Conservation (phyloP, 2,888 invertebrate species). For the Callinectes sapidus region DNA sequence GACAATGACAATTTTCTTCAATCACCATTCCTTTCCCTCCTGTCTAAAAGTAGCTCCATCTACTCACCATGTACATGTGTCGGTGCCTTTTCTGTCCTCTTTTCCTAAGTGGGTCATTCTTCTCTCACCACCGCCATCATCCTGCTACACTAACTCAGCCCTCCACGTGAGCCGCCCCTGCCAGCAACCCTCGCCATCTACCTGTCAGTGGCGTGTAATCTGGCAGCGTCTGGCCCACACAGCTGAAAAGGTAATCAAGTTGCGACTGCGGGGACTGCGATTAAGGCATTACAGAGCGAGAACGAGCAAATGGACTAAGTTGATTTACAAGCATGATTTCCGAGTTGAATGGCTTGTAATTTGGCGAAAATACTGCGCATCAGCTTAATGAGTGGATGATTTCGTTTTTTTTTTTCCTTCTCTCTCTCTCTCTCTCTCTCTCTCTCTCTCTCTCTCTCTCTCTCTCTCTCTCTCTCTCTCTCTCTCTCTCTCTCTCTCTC, state of each 20-base stretch:
- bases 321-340: constrained; percentile 10
- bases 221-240: constrained; percentile 16
- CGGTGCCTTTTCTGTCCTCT: background rate
- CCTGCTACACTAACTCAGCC: constrained; percentile 5
- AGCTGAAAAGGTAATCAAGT: constrained; percentile 16
- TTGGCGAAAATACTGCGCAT: background rate
- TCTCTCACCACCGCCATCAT: background rate
- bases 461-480: constrained; percentile 15
- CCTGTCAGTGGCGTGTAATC: constrained; percentile 25
- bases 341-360: constrained; percentile 15
- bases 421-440: constrained; percentile 19
- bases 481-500: constrained; percentile 15
- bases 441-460: constrained; percentile 20
- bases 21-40: background rate
- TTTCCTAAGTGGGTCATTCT: background rate
- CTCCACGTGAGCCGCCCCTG: background rate
- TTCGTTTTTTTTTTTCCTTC: background rate
- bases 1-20: background rate
- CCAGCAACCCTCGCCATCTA: background rate
- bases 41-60: background rate
- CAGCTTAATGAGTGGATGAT: background rate
- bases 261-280: constrained; percentile 4
- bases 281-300: background rate
- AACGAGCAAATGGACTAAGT: constrained; percentile 16
- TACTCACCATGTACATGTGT: background rate